Evolutionary conservation across 2,888 invertebrate genomes (phyloP).

Genomic region (Thecocarcelia acutangulata): DNA sequence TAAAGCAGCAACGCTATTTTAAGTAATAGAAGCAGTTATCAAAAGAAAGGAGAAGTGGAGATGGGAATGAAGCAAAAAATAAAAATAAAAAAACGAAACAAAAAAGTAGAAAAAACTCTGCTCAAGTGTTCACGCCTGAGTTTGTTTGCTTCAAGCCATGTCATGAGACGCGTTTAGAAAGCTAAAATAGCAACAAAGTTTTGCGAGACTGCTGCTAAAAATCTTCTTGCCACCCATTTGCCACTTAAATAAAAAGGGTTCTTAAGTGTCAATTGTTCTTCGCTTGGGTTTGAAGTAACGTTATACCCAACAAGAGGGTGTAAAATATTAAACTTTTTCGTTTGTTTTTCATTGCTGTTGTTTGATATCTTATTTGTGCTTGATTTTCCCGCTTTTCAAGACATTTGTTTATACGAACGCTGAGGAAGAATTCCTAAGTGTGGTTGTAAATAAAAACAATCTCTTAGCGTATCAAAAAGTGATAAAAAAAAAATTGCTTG

Average conservation of each 20-base stretch:
- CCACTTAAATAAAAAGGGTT: constrained; percentile 54
- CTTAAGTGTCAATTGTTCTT: constrained; percentile 63
- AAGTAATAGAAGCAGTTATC: constrained; percentile 35
- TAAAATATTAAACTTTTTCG: constrained; percentile 20
- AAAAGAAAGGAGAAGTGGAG: background rate
- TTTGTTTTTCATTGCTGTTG: background rate
- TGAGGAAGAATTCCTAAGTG: background rate
- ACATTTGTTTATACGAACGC: background rate
- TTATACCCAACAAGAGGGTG: constrained; percentile 37
- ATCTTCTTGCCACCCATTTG: constrained; percentile 35
- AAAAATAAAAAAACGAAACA: background rate
- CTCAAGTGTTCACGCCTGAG: constrained; percentile 39
- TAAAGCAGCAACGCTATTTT: background rate
- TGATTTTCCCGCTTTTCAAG: background rate
- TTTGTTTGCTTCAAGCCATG: constrained; percentile 46
- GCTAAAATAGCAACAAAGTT: constrained; percentile 30
- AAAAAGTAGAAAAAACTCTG: constrained; percentile 3
- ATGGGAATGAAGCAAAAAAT: background rate
- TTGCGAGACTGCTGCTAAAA: constrained; percentile 4
- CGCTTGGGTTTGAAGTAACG: constrained; percentile 35
- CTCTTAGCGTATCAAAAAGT: background rate
- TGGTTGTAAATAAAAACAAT: background rate
- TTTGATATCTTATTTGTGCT: background rate
- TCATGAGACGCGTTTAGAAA: constrained; percentile 31
- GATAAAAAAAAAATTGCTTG: constrained; percentile 17